A percentile compares a stretch with the other conserved stretches of the same genome.
Evolutionary conservation across 2,888 invertebrate species (phyloP).

Genomic region (Trichopoda pennipes): DNA sequence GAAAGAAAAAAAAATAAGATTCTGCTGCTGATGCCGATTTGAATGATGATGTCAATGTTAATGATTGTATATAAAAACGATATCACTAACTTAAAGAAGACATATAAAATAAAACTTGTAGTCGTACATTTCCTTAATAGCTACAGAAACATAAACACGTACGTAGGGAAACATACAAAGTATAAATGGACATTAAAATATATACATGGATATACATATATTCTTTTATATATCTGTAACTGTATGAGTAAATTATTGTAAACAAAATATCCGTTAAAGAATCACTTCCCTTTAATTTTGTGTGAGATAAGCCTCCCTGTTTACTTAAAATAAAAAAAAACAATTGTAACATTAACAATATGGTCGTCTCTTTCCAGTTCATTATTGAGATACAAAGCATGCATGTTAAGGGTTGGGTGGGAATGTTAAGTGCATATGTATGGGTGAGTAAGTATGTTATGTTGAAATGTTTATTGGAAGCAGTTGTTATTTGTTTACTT

Average conservation of each 20-base stretch:
- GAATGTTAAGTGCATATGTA: background rate
- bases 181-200: constrained; percentile 48
- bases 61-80: constrained; percentile 60
- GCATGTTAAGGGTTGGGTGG: constrained; percentile 47
- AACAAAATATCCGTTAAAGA: constrained; percentile 57
- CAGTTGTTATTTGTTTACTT: constrained; percentile 42
- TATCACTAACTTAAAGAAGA: constrained; percentile 65
- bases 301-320: constrained; percentile 56
- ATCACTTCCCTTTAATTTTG: constrained; percentile 53
- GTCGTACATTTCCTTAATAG: constrained; percentile 5
- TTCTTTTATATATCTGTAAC: background rate
- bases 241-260: constrained; percentile 4
- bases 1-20: constrained; percentile 11
- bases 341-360: background rate
- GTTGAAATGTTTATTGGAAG: constrained; percentile 37
- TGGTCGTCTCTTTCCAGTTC: constrained; percentile 55
- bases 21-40: constrained; percentile 27
- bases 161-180: constrained; percentile 57
- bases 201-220: background rate
- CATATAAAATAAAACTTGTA: background rate
- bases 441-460: constrained; percentile 4
- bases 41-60: constrained; percentile 30
- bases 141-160: constrained; percentile 27
- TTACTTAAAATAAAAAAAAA: constrained; percentile 16
- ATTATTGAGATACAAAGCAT: background rate